Conservation (phyloP, 2,113 vertebrate species). For the Ptilonorhynchus violaceus region DNA sequence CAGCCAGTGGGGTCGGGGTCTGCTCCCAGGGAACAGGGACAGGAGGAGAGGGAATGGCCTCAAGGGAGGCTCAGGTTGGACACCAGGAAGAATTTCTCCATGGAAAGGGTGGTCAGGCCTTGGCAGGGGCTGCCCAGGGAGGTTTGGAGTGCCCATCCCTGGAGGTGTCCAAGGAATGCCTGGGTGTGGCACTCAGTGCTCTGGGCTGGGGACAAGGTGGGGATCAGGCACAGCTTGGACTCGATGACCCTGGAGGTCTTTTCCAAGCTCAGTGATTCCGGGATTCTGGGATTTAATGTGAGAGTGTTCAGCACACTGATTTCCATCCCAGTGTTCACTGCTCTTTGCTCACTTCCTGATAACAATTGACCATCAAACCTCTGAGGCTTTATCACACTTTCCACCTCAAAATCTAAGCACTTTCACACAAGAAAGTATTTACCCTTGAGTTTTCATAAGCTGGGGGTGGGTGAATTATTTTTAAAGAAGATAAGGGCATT, state of each 20-base stretch:
- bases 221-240: too few species aligned
- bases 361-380: neutral
- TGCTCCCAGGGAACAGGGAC: neutral
- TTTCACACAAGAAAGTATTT: neutral
- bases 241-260: too few species aligned
- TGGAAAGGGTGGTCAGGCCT: too few species aligned
- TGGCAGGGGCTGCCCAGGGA: too few species aligned
- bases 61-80: neutral
- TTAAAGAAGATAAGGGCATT: neutral
- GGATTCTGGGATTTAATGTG: neutral
- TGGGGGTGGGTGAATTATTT: rapidly evolving
- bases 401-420: neutral
- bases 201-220: too few species aligned
- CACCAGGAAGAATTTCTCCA: neutral
- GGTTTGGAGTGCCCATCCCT: too few species aligned
- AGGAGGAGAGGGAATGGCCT: neutral
- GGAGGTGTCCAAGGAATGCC: too few species aligned
- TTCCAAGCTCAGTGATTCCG: too few species aligned
- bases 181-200: too few species aligned
- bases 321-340: neutral
- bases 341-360: neutral
- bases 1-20: neutral
- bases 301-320: neutral
- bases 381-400: neutral
- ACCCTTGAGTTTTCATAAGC: neutral